Conservation (phyloP, 1,140 invertebrate species). For the Chironomus striatipennis region DNA sequence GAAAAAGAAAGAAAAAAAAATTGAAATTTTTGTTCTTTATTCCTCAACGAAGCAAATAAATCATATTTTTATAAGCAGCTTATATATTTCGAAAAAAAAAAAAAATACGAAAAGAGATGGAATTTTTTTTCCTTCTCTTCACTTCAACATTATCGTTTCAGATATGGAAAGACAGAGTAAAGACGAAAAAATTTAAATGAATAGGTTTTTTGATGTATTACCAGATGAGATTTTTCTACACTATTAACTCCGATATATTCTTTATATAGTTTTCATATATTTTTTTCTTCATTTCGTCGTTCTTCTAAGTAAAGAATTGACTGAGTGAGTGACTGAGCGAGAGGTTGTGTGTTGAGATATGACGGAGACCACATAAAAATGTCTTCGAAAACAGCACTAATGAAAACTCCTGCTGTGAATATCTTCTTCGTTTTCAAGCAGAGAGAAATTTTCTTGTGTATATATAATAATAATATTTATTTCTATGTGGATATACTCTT, state of each 20-base stretch:
- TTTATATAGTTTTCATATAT: not conserved
- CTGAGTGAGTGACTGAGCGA: not conserved
- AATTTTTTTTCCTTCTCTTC: conserved; percentile 13
- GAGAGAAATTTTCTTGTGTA: not conserved
- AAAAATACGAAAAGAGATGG: not conserved
- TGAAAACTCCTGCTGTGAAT: conserved; percentile 22
- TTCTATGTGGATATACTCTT: not conserved
- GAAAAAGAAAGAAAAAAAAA: conserved; percentile 13
- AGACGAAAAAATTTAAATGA: conserved; percentile 11
- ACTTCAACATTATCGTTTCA: conserved; percentile 13
- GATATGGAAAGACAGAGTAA: not conserved
- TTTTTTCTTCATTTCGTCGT: not conserved
- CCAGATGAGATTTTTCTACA: conserved; percentile 18
- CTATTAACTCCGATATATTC: conserved; percentile 10
- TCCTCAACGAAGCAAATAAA: conserved; percentile 20
- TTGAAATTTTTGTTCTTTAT: conserved; percentile 9
- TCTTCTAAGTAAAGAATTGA: not conserved
- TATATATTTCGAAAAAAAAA: not conserved
- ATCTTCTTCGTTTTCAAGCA: not conserved
- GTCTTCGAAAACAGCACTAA: conserved; percentile 20
- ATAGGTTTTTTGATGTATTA: conserved; percentile 20
- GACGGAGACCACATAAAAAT: conserved; percentile 17
- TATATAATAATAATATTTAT: no score
- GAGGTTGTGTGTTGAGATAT: not conserved
- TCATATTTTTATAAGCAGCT: conserved; percentile 24